These are phyloP conservation scores for Parthenolecanium corni DNA, from an alignment of 2,888 invertebrate genomes.

Conservation along the genomic window DNA sequence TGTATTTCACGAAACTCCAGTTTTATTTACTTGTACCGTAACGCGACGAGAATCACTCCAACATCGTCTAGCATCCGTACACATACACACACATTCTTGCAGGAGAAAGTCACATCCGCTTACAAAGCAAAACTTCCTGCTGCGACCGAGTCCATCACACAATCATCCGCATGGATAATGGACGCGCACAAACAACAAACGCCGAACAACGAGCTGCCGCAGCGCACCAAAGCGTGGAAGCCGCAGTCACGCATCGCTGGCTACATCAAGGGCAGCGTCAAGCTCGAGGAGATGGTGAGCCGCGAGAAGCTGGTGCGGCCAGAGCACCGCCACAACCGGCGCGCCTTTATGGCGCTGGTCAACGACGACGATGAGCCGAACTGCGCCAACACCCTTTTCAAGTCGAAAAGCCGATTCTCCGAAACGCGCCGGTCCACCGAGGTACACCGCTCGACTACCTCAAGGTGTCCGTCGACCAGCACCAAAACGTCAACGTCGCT, in stretches of 20 bases:
- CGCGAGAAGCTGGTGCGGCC: constrained; percentile 4
- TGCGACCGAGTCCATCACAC: too few species aligned
- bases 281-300: constrained; percentile 11
- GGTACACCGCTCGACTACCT: not conserved
- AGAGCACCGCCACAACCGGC: constrained; percentile 14
- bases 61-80: too few species aligned
- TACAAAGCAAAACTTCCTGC: too few species aligned
- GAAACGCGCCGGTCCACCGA: too few species aligned
- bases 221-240: not conserved
- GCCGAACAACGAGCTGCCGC: not conserved
- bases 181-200: not conserved
- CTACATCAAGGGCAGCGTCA: constrained; percentile 6
- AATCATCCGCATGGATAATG: not conserved
- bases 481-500: not conserved
- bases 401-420: too few species aligned
- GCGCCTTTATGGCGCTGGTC: not conserved
- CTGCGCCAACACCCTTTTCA: too few species aligned
- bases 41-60: too few species aligned
- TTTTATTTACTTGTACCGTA: too few species aligned
- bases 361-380: not conserved
- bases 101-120: too few species aligned
- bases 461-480: not conserved
- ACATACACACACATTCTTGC: too few species aligned
- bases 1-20: too few species aligned
- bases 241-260: constrained; percentile 12